Base-by-base conservation (phyloP, 1,140 invertebrate genomes). In the Halyomorpha halys region DNA sequence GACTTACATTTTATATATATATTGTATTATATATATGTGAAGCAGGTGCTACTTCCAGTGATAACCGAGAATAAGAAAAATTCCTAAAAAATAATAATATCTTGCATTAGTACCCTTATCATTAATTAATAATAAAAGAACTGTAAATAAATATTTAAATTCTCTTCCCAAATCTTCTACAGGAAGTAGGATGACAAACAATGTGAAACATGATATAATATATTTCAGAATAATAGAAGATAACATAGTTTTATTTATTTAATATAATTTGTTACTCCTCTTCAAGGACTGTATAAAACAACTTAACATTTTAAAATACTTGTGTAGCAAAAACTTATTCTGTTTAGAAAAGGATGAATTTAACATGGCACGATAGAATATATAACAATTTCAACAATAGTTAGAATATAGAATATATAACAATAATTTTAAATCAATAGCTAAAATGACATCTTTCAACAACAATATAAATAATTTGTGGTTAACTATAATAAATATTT, bases 401-500 rank as follows among this genome's bases (percentile, higher is more conserved):
- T n/a, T n/a, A n/a, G n/a, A n/a, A n/a, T n/a, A n/a, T n/a, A n/a
- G n/a, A n/a, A n/a, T n/a, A n/a, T n/a, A n/a, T n/a, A 56, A 56
- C 53, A 56, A 56, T 4, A 56, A 56, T 21, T 56, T 1, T 39
- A 56, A 25, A 56, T 23, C 18, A 16, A 11, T 25, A 23, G 53
- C 53, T 56, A 56, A 56, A 56, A 27, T 23, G 27, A 56, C 23
- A 4, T 56, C 53, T 23, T 25, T 56, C 53, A 27, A 56, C 53
- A 9, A 21, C 53, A 23, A 39, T 56, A 56, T 25, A 56, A 56
- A 23, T 56, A 56, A 56, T 27, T 25, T 56, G 3, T 23, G 18
- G 3, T 56, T 56, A 6, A 56, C 53, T 56, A 56, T 56, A 56
- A 56, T 27, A 56, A 56, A 56, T 27, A 56, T 27, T 56, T 56